Percentiles rank a stretch among this genome's conserved stretches.
Conservation (phyloP, 2,113 vertebrate genomes). For the Charina bottae region DNA sequence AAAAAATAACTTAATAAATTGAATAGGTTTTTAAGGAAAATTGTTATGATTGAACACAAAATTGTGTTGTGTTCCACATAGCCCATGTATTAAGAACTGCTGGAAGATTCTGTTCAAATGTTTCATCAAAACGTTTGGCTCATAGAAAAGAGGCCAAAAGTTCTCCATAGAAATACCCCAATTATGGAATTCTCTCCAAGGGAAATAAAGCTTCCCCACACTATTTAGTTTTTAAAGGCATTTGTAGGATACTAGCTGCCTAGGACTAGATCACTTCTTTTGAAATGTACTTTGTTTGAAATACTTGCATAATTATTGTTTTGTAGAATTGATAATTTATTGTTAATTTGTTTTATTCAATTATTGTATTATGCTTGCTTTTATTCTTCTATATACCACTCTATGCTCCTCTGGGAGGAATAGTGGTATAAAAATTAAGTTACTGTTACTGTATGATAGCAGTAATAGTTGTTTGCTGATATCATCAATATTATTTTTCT, state of each 20-base stretch:
- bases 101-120: not conserved
- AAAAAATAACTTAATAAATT: not conserved
- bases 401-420: not conserved
- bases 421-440: not conserved
- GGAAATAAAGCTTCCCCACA: not conserved
- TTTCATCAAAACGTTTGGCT: not conserved
- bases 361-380: not conserved
- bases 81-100: not conserved
- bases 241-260: not conserved
- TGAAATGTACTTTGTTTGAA: not conserved
- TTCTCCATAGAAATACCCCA: not conserved
- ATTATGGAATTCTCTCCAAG: not conserved
- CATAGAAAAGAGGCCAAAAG: not conserved
- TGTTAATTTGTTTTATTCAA: not conserved
- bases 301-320: not conserved
- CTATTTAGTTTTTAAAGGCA: not conserved
- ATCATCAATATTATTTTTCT: constrained; percentile 55
- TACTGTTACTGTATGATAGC: not conserved
- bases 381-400: not conserved
- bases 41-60: not conserved
- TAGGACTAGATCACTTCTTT: not conserved
- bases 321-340: not conserved
- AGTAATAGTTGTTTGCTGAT: not conserved
- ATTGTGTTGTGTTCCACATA: not conserved
- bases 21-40: not conserved